Percentiles rank a stretch among this genome's conserved stretches.
phyloP scores from a whole-genome alignment of 2,113 vertebrate species.

The Rhinichthys klamathensis region DNA sequence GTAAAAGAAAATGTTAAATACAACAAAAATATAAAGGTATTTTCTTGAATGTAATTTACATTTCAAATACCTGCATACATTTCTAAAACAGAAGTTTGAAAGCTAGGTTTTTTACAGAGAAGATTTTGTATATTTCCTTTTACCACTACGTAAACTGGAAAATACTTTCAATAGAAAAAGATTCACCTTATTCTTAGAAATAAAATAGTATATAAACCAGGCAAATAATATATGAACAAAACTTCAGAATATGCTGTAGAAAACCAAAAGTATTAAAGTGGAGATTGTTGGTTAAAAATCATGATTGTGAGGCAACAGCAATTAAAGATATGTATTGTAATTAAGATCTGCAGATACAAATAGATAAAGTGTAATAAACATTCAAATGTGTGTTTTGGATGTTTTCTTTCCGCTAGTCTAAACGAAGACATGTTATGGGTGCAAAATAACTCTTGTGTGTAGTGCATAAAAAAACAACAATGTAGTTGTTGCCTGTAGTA shows the following conservation, averaged over 20 bases:
- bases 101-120: not conserved
- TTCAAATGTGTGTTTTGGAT: not conserved
- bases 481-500: too few species aligned
- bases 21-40: not conserved
- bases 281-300: too few species aligned
- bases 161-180: not conserved
- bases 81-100: not conserved
- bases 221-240: not conserved
- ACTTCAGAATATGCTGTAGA: not conserved
- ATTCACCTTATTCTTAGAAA: too few species aligned
- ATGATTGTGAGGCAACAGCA: too few species aligned
- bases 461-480: too few species aligned
- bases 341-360: not conserved
- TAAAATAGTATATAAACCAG: too few species aligned
- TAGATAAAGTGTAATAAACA: not conserved
- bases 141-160: not conserved
- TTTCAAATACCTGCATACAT: not conserved
- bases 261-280: too few species aligned
- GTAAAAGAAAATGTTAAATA: not conserved
- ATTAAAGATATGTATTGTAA: not conserved
- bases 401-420: not conserved
- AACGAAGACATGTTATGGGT: not conserved
- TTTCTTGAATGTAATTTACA: too few species aligned
- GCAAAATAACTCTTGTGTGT: not conserved
- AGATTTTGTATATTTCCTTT: not conserved